Evolutionary conservation across 2,888 invertebrate species (phyloP).

Genomic region (Elmis aenea): DNA sequence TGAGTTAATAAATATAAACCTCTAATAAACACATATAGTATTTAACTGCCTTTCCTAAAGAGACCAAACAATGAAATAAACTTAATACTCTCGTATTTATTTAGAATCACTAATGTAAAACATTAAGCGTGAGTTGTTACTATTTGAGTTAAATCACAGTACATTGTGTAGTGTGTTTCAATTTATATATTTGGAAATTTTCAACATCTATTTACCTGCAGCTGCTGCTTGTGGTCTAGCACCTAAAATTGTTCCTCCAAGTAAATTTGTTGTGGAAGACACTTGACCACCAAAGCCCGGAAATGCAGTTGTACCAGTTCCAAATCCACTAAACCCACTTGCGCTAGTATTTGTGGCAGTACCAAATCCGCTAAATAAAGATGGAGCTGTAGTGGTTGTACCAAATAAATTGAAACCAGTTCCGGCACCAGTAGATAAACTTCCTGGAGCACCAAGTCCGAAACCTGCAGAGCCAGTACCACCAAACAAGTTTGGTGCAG

Average conservation of each 20-base stretch:
- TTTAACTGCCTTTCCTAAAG: neutral
- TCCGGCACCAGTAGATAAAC: slow-evolving; percentile 31
- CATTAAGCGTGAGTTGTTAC: too few relatives aligned
- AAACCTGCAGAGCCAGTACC: slow-evolving; percentile 36
- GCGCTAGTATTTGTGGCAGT: slow-evolving; percentile 29
- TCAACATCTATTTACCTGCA: slow-evolving; percentile 1
- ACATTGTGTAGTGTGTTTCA: too few relatives aligned
- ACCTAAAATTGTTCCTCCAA: slow-evolving; percentile 31
- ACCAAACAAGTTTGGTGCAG: slow-evolving; percentile 36
- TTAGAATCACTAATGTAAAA: too few relatives aligned
- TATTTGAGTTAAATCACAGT: too few relatives aligned
- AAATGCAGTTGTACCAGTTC: slow-evolving; percentile 41
- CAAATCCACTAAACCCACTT: slow-evolving; percentile 43
- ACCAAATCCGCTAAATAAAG: slow-evolving; percentile 48
- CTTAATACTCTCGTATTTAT: too few relatives aligned
- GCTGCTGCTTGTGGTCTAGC: slow-evolving; percentile 3
- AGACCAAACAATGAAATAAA: too few relatives aligned
- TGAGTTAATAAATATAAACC: neutral
- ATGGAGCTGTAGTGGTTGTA: slow-evolving; percentile 35
- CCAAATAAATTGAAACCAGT: slow-evolving; percentile 38
- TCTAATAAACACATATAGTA: neutral
- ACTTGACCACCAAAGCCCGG: slow-evolving; percentile 38
- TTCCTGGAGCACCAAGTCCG: neutral
- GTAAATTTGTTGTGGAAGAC: slow-evolving; percentile 27
- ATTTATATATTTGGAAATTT: too few relatives aligned